Percentiles rank a stretch among this genome's conserved stretches.
These are phyloP conservation scores for Henricia sp. DNA, from an alignment of 53 echinoderm and acorn worm species.

Conservation along the genomic window DNA sequence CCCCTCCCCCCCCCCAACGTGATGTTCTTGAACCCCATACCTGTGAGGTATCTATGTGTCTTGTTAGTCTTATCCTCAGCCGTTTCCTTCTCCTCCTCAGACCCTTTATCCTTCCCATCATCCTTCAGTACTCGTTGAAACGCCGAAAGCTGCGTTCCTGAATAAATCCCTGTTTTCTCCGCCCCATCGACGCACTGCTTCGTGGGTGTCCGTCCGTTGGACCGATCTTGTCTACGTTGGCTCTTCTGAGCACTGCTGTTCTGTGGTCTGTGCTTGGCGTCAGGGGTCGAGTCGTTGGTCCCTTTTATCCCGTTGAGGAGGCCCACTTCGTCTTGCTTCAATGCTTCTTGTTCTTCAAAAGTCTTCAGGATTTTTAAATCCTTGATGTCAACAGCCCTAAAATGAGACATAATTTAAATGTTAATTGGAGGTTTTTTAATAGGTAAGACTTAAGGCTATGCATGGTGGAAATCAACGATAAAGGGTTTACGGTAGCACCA, in stretches of 20 bases:
- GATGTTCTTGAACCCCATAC: too few relatives aligned
- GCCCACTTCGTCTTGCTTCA: conserved; percentile 27
- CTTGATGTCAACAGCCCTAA: conserved; percentile 88
- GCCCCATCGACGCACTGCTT: conserved; percentile 3
- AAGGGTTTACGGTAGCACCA: background rate
- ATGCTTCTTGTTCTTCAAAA: conserved; percentile 47
- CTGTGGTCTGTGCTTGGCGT: conserved; percentile 3
- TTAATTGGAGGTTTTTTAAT: background rate
- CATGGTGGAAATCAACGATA: background rate
- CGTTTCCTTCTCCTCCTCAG: conserved; percentile 1
- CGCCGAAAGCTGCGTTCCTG: conserved; percentile 39
- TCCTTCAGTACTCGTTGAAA: conserved; percentile 52
- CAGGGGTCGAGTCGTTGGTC: background rate
- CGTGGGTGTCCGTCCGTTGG: conserved; percentile 5
- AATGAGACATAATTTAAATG: background rate
- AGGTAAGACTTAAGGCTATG: background rate
- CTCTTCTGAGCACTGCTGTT: conserved; percentile 31
- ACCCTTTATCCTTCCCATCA: conserved; percentile 32
- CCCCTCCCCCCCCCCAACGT: too few relatives aligned
- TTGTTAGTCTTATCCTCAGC: conserved; percentile 9
- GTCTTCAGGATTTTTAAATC: conserved; percentile 91
- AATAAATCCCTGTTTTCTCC: conserved; percentile 1
- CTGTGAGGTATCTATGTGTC: conserved; percentile 22
- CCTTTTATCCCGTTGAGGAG: conserved; percentile 21
- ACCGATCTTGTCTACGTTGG: conserved; percentile 53